Conservation (phyloP, 1,140 invertebrate species). For the Magallana ariakensis region DNA sequence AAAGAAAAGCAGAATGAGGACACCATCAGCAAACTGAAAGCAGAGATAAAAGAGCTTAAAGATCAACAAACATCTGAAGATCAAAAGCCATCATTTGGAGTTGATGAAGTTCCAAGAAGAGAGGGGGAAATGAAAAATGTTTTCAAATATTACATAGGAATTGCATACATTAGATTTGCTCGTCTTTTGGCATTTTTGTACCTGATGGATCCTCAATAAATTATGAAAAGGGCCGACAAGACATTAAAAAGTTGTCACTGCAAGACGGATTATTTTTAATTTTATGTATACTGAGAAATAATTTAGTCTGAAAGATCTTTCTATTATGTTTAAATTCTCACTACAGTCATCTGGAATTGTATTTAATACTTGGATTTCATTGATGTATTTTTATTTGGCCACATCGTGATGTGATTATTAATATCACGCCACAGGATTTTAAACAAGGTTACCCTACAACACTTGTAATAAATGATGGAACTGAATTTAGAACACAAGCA, state of each 20-base stretch:
- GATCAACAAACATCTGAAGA: background rate
- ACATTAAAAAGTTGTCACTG: conserved; percentile 40
- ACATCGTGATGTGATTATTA: conserved; percentile 54
- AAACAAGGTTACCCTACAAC: conserved; percentile 56
- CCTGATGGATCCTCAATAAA: background rate
- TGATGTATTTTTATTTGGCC: conserved; percentile 61
- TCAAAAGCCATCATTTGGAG: background rate
- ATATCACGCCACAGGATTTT: conserved; percentile 57
- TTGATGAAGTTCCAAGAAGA: conserved; percentile 25
- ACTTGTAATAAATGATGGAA: conserved; percentile 62
- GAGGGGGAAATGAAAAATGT: conserved; percentile 43
- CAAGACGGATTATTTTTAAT: conserved; percentile 53
- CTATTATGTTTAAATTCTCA: conserved; percentile 48
- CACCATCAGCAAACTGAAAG: background rate
- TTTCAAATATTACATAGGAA: conserved; percentile 50
- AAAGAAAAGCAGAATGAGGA: conserved; percentile 12
- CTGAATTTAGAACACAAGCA: conserved; percentile 58
- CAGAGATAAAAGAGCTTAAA: background rate
- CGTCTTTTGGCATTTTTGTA: conserved; percentile 45
- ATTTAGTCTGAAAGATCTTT: conserved; percentile 58
- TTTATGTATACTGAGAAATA: conserved; percentile 1
- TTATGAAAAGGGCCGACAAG: conserved; percentile 39
- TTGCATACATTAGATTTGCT: conserved; percentile 44
- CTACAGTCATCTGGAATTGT: conserved; percentile 53
- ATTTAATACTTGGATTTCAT: conserved; percentile 55